phyloP scores from a whole-genome alignment of 92 coral and sea anemone species.

The Phymanthus crucifer region DNA sequence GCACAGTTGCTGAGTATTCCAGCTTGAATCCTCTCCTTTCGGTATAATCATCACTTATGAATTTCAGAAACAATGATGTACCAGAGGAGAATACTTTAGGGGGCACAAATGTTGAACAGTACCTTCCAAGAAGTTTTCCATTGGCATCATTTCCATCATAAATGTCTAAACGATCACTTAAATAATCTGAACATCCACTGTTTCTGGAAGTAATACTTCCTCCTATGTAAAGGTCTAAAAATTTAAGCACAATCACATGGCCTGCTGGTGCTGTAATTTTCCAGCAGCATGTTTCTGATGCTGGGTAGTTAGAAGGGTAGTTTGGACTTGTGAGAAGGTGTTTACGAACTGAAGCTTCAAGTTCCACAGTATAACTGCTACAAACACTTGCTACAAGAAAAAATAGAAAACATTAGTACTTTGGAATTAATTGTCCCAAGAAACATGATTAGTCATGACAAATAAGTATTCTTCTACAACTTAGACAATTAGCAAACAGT shows the following conservation, averaged over 20 bases:
- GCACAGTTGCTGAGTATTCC: not conserved
- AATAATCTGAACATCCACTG: not conserved
- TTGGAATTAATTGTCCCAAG: not conserved
- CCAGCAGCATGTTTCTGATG: not conserved
- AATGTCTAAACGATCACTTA: not conserved
- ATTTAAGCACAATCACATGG: not conserved
- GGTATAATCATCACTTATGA: not conserved
- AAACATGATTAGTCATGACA: no score
- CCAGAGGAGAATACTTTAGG: not conserved
- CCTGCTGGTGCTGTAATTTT: not conserved
- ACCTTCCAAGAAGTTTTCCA: not conserved
- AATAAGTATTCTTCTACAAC: no score
- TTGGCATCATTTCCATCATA: not conserved
- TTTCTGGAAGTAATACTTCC: not conserved
- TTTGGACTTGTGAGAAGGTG: not conserved
- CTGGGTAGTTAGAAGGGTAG: not conserved
- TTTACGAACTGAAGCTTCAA: not conserved
- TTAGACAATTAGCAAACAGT: no score
- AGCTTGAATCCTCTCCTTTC: not conserved
- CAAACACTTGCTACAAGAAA: not conserved
- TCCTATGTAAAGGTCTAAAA: not conserved
- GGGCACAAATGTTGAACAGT: not conserved
- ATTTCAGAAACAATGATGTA: not conserved
- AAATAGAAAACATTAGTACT: not conserved
- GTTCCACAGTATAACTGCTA: not conserved